phyloP scores from a whole-genome alignment of 2,888 invertebrate species.

The Drosophila colorata region DNA sequence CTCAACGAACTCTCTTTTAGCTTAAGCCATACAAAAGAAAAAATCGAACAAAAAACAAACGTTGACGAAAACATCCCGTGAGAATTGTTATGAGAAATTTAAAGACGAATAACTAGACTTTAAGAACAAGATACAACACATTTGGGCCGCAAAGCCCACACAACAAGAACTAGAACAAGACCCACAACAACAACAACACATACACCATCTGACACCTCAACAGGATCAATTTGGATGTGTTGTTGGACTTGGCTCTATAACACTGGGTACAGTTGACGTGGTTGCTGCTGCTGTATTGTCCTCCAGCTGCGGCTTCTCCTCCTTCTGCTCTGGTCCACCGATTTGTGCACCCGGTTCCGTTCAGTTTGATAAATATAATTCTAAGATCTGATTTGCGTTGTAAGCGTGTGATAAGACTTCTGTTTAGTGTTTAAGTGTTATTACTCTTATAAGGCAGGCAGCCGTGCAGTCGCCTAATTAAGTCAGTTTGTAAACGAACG shows the following conservation, averaged over 20 bases:
- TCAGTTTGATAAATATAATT: constrained; percentile 11
- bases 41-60: constrained; percentile 17
- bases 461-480: constrained; percentile 61
- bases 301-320: constrained; percentile 77
- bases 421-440: constrained; percentile 66
- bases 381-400: constrained; percentile 49
- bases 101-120: constrained; percentile 58
- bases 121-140: constrained; percentile 62
- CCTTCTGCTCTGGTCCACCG: constrained; percentile 77
- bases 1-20: constrained; percentile 54
- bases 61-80: constrained; percentile 59
- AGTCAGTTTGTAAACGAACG: constrained; percentile 80
- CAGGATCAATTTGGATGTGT: constrained; percentile 53
- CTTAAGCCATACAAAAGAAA: constrained; percentile 53
- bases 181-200: constrained; percentile 47
- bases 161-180: constrained; percentile 47
- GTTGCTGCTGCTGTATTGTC: constrained; percentile 78
- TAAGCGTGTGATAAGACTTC: constrained; percentile 79
- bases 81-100: constrained; percentile 54
- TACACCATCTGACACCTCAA: constrained; percentile 31
- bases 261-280: constrained; percentile 62
- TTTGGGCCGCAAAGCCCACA: constrained; percentile 53
- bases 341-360: constrained; percentile 76
- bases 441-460: constrained; percentile 41
- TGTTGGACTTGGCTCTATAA: constrained; percentile 47